These are phyloP conservation scores for Eonycteris spelaea DNA, from an alignment of 2,113 vertebrate species.

Conservation along the genomic window DNA sequence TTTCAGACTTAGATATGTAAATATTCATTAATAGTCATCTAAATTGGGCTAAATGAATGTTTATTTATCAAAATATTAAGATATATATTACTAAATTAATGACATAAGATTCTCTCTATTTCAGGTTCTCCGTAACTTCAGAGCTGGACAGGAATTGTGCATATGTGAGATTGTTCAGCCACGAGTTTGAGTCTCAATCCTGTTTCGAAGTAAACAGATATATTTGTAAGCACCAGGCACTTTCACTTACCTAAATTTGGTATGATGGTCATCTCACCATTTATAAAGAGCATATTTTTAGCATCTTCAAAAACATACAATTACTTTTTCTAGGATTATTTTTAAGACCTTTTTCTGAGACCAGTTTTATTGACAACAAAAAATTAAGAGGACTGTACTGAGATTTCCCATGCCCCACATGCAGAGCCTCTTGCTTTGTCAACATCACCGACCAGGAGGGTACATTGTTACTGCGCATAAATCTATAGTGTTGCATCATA, in stretches of 20 bases:
- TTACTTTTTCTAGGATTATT: too few species aligned
- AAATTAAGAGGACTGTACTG: not conserved
- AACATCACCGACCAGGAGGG: not conserved
- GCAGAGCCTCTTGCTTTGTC: not conserved
- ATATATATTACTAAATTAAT: not conserved
- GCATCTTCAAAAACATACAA: not conserved
- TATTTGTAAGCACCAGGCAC: not conserved
- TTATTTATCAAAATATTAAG: not conserved
- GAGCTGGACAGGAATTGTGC: not conserved
- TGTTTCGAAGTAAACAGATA: not conserved
- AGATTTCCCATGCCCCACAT: too few species aligned
- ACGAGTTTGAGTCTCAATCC: rapidly evolving
- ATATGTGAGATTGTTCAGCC: rapidly evolving
- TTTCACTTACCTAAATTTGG: not conserved
- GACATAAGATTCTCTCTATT: not conserved
- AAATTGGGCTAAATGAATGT: not conserved
- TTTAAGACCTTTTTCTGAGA: not conserved
- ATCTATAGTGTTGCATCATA: not conserved
- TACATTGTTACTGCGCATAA: not conserved
- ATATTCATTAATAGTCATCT: not conserved
- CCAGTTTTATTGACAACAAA: not conserved
- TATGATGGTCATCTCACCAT: not conserved
- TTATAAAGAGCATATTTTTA: not conserved
- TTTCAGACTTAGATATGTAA: not conserved
- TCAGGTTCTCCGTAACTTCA: not conserved